Evolutionary conservation across 2,797 vertebrate genomes (phyloP), one percentile per base, ranked within the genome.

Genomic region (Hippocampus kuda): DNA sequence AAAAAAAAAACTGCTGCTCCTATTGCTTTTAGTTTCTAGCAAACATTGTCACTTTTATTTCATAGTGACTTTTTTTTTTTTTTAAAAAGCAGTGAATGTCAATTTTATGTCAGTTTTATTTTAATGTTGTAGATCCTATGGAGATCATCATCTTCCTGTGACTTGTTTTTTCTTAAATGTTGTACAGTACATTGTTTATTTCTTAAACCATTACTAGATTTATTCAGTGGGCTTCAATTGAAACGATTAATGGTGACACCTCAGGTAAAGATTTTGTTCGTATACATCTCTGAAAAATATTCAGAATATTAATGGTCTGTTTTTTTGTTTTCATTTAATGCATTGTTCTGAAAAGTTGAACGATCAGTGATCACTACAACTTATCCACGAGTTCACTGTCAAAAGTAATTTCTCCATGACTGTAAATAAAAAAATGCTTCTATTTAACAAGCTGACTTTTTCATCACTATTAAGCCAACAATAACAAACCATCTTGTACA

Each of bases 211-310:
- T 54, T 2, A 18, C 54, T 20, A 70, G 24, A 77, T 76, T 73
- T 75, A 61, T 63, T 66, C 27, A 48, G 53, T 68, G 68, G 70
- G 30, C 44, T 27, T 24, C 57, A 49, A 56, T 66, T 76, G 34
- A 68, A 72, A 72, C 42, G 11, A 38, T 20, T 60, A n/a, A 56
- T 70, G 44, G 73, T 68, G 30, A 62, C 73, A 68, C 68, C 83
- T 88, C 83, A 85, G 84, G 82, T 82, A 86, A 72, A 51, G 48
- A 79, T 77, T 77, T 82, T n/a, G 53, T 54, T 77, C 78, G 2
- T 80, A 73, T 67, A 63, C 68, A 64, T 69, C 68, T 62, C 24
- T 74, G 70, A 60, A 2, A 26, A 68, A 48, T 57, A 72, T 65
- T 72, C 74, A 51, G n/a, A n/a, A n/a, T n/a, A n/a, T n/a, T n/a